Evolutionary conservation across 2,888 invertebrate genomes (phyloP), one percentile per base, ranked within the genome.

Genomic region (Amorpha juglandis): DNA sequence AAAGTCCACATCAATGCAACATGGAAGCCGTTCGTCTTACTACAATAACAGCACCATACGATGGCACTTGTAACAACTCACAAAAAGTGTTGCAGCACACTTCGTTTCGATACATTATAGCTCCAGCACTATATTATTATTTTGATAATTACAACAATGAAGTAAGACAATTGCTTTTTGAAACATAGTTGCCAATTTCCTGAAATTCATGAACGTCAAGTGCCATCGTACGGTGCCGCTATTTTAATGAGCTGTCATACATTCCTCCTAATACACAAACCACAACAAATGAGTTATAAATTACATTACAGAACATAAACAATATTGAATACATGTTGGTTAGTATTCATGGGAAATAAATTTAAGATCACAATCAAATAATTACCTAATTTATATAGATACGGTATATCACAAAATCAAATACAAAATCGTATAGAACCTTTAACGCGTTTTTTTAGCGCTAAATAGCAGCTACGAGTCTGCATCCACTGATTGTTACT

Each of bases 361-460:
- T 63, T 51, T 38, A 51, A 51, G 48, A 35, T 63, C 58, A 58
- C 52, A 51, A 27, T 66, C 63, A 70, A 65, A 52, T 51, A 42
- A 66, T 70, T 71, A 69, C 74, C 70, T 73, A 73, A 73, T 73
- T 74, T 70, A 67, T 68, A 69, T 70, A 70, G 62, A 73, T 74
- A 76, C 68, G 72, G 72, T 73, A 67, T 69, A 68, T 67, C 65
- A 82, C 55, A 58, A 77, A 78, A 78, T 74, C 66, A 68, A 75
- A 73, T 76, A 73, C 73, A 76, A 79, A 77, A 74, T 70, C 62
- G 14, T 50, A 62, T 69, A 65, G 65, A 65, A 71, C 63, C 64
- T 27, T 65, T 42, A 67, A 65, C 68, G 35, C 52, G 27, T 53
- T n/a, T 53, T n/a, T 33, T 55, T 58, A 58, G 19, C 19, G 58